Base-by-base conservation (phyloP, 2,113 vertebrate species). In the Corythoichthys haematopterus region DNA sequence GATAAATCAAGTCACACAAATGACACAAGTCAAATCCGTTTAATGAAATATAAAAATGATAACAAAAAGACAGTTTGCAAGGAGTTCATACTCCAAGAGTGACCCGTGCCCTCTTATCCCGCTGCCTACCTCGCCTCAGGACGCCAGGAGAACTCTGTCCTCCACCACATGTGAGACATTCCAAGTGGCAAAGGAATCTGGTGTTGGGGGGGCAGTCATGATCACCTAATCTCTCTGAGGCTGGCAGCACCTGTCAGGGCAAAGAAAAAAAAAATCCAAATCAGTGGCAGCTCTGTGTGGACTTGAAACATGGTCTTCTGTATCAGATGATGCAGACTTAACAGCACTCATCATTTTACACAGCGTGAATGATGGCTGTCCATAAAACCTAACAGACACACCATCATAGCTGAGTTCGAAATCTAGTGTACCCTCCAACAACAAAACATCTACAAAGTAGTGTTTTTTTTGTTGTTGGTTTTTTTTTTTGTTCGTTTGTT, bases 231-330 rank as follows among this genome's bases (percentile, higher is more conserved):
- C 88, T 88, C 69, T 70, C 65, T 4, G 40, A 70, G 69, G 72
- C 74, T 75, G 74, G 64, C 69, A 70, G 74, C 90, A 91, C 87
- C 90, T 91, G 89, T 91, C 68, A 56, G 73, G 48, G 59, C 70
- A 68, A 72, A 60, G 71, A 70, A 69, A 50, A 7, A n/a, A 71
- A 69, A 68, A 68, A 68, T 80, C 60, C 65, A 77, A 70, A 83
- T 79, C 72, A 67, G 70, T 75, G 70, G 73, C 75, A 74, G 76
- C 78, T 74, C 53, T 15, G 36, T 36, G 64, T 69, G 68, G 72
- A 87, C 77, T 70, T 10, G 65, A 87, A 80, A 83, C 75, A 68
- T 63, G 47, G 71, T 71, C 12, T 35, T 69, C 36, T 70, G 66
- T 70, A 72, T 89, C 85, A 78, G 72, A 75, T 80, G 78, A 61